A percentile compares a stretch with the other conserved stretches of the same genome.
These are phyloP conservation scores for Hyles euphorbiae DNA, from an alignment of 1,140 invertebrate species.

Conservation along the genomic window DNA sequence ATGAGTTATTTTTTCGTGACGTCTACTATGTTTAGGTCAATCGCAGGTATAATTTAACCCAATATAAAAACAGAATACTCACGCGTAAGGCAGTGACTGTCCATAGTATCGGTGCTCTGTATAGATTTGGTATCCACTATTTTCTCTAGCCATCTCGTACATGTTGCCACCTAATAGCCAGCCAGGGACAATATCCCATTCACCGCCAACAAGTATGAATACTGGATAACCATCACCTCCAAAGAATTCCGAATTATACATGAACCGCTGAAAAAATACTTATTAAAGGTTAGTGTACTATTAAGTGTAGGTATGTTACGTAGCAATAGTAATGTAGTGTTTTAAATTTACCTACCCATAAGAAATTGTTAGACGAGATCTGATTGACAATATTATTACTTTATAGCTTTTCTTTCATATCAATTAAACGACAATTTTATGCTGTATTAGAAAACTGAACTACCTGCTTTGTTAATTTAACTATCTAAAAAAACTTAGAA, in stretches of 20 bases:
- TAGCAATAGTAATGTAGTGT: too few relatives aligned
- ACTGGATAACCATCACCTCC: constrained; percentile 65
- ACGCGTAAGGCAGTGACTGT: constrained; percentile 83
- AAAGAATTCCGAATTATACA: constrained; percentile 80
- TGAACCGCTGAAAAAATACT: constrained; percentile 75
- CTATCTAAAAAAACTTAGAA: too few relatives aligned
- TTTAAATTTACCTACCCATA: too few relatives aligned
- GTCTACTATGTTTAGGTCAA: neutral
- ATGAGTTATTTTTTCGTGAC: neutral
- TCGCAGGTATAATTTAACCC: neutral
- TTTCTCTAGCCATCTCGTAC: constrained; percentile 77
- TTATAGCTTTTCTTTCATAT: too few relatives aligned
- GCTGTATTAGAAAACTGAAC: too few relatives aligned
- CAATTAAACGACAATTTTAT: too few relatives aligned
- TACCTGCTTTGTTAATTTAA: too few relatives aligned
- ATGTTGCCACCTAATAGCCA: constrained; percentile 76
- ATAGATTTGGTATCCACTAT: constrained; percentile 80
- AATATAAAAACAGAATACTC: constrained; percentile 32
- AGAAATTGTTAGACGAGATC: too few relatives aligned
- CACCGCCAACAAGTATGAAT: constrained; percentile 81
- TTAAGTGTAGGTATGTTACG: too few relatives aligned
- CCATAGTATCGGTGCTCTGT: constrained; percentile 92
- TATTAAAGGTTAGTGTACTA: too few relatives aligned
- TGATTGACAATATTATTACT: too few relatives aligned
- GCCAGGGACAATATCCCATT: constrained; percentile 76